Evolutionary conservation across 23 tunicate genomes (phyloP).

Genomic region (Halocynthia aurantium): DNA sequence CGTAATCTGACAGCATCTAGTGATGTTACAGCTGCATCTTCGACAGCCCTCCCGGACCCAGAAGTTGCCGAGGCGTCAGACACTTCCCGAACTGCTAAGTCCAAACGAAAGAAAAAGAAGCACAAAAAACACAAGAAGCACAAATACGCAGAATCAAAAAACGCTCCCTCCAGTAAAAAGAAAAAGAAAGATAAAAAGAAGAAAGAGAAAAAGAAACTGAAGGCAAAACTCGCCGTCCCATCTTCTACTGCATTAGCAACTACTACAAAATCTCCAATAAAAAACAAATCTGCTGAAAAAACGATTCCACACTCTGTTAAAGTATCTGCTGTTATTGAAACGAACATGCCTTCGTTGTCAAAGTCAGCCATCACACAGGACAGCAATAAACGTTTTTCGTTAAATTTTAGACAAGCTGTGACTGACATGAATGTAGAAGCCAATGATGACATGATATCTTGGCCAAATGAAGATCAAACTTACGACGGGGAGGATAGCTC

Average conservation of each 20-base stretch:
- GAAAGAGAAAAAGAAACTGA: conserved; percentile 45
- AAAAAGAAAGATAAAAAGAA: conserved; percentile 80
- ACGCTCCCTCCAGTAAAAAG: conserved; percentile 16
- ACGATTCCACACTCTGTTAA: not conserved
- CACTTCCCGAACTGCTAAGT: conserved; percentile 4
- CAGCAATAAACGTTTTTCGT: not conserved
- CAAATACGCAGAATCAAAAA: conserved; percentile 6
- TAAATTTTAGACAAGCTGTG: conserved; percentile 3
- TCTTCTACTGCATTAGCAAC: conserved; percentile 12
- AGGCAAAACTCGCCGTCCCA: conserved; percentile 16
- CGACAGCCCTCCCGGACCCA: conserved; percentile 34
- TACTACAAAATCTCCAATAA: conserved; percentile 4
- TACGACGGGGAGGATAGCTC: conserved; percentile 63
- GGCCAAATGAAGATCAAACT: conserved; percentile 26
- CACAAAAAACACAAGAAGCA: conserved; percentile 64
- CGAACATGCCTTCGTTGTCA: not conserved
- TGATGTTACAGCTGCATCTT: not conserved
- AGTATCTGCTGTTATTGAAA: not conserved
- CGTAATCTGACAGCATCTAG: too few relatives aligned
- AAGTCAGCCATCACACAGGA: too few relatives aligned
- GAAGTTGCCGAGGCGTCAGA: conserved; percentile 8
- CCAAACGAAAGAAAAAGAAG: conserved; percentile 84
- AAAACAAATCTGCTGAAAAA: not conserved
- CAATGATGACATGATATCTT: not conserved
- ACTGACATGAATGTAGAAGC: not conserved